Conservation (phyloP, 2,113 vertebrate genomes). For the Narcine bancroftii region DNA sequence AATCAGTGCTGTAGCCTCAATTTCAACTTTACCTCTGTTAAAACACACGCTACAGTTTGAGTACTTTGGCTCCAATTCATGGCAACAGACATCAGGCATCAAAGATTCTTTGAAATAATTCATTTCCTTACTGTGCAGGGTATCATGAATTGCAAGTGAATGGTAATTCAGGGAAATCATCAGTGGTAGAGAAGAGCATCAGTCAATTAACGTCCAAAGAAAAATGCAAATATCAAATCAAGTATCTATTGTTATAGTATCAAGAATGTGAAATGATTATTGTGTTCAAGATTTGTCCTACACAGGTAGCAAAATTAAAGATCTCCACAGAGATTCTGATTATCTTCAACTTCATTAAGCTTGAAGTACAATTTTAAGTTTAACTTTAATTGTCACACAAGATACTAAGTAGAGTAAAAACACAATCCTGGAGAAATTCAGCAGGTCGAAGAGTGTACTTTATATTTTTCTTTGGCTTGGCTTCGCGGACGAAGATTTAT, state of each 20-base stretch:
- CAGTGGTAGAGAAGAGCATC: not conserved
- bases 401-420: too few relatives aligned
- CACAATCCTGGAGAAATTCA: too few relatives aligned
- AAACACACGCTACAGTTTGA: not conserved
- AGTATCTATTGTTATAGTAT: not conserved
- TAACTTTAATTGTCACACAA: too few relatives aligned
- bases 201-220: not conserved
- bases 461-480: too few relatives aligned
- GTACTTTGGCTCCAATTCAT: not conserved
- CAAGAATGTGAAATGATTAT: not conserved
- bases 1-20: not conserved
- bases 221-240: not conserved
- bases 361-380: too few relatives aligned
- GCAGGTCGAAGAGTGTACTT: too few relatives aligned
- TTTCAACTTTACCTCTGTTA: not conserved
- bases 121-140: not conserved
- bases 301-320: not conserved
- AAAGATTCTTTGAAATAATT: slow-evolving; percentile 6
- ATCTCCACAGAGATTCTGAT: not conserved
- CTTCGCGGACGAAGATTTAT: too few relatives aligned
- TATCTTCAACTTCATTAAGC: not conserved
- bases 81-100: not conserved
- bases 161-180: not conserved
- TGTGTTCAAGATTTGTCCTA: not conserved
- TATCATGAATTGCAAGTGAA: not conserved